These are phyloP conservation scores for Hydropsyche tenuis DNA, from an alignment of 1,140 invertebrate genomes.

Conservation along the genomic window DNA sequence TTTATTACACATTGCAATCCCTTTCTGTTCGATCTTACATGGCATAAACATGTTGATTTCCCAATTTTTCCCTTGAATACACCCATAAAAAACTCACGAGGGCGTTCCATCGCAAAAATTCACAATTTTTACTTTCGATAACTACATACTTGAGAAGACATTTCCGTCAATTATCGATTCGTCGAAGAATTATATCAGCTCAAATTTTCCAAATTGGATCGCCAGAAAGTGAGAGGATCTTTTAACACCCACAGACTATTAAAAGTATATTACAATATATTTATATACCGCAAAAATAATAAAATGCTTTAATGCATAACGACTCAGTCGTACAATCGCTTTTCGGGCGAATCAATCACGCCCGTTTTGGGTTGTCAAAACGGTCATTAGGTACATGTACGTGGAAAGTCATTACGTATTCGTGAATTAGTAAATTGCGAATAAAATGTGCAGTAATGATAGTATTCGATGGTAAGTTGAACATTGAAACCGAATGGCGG, in stretches of 20 bases:
- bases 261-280: neutral
- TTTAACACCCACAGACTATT: neutral
- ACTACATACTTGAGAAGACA: too few relatives aligned
- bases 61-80: too few relatives aligned
- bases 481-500: conserved; percentile 4
- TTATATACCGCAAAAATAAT: neutral
- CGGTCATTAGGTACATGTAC: too few relatives aligned
- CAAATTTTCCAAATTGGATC: neutral
- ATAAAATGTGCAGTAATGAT: too few relatives aligned
- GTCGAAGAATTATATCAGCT: too few relatives aligned
- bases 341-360: neutral
- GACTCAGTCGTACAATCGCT: neutral
- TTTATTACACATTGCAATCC: too few relatives aligned
- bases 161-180: neutral
- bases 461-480: neutral
- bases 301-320: neutral
- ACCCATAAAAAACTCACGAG: too few relatives aligned
- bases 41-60: too few relatives aligned
- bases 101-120: too few relatives aligned
- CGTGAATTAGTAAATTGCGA: too few relatives aligned
- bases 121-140: too few relatives aligned
- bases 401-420: neutral
- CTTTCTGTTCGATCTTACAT: too few relatives aligned
- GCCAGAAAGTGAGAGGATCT: conserved; percentile 8
- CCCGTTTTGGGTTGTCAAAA: conserved; percentile 2